Conservation (phyloP, 1,140 invertebrate species). For the Diploscapter pachys region DNA sequence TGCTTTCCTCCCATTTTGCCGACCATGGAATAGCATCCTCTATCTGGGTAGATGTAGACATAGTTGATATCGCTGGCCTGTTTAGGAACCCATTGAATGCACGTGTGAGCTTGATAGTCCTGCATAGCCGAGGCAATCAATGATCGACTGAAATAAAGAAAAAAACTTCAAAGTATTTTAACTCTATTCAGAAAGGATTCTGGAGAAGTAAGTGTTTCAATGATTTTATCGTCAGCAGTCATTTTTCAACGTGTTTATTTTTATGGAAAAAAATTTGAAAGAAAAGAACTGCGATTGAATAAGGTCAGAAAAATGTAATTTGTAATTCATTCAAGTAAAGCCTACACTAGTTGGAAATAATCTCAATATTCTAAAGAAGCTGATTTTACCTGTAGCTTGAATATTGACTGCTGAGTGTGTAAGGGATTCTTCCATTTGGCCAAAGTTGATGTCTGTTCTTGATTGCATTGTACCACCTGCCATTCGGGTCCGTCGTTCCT, state of each 20-base stretch:
- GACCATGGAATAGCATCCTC: slow-evolving; percentile 57
- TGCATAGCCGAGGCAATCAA: slow-evolving; percentile 56
- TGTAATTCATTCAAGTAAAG: neutral
- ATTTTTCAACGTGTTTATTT: slow-evolving; percentile 17
- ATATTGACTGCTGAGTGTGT: slow-evolving; percentile 55
- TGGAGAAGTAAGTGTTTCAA: no score
- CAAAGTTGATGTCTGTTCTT: slow-evolving; percentile 54
- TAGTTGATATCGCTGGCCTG: slow-evolving; percentile 49
- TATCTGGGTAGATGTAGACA: slow-evolving; percentile 56
- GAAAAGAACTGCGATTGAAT: slow-evolving; percentile 22
- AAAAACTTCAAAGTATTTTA: neutral
- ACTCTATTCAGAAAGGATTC: neutral
- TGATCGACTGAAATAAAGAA: slow-evolving; percentile 46
- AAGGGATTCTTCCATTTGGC: slow-evolving; percentile 55
- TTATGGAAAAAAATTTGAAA: slow-evolving; percentile 5
- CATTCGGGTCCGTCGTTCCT: slow-evolving; percentile 32
- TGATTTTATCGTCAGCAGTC: slow-evolving; percentile 11
- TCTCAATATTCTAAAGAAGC: no score
- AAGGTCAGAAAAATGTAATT: neutral
- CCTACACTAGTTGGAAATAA: neutral
- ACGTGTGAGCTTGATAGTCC: slow-evolving; percentile 52
- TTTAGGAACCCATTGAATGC: slow-evolving; percentile 57
- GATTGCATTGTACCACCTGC: slow-evolving; percentile 51
- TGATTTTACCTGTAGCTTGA: slow-evolving; percentile 52
- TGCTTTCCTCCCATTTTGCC: slow-evolving; percentile 63